Evolutionary conservation across 2,888 invertebrate genomes (phyloP).

Genomic region (Drosophila subsilvestris): DNA sequence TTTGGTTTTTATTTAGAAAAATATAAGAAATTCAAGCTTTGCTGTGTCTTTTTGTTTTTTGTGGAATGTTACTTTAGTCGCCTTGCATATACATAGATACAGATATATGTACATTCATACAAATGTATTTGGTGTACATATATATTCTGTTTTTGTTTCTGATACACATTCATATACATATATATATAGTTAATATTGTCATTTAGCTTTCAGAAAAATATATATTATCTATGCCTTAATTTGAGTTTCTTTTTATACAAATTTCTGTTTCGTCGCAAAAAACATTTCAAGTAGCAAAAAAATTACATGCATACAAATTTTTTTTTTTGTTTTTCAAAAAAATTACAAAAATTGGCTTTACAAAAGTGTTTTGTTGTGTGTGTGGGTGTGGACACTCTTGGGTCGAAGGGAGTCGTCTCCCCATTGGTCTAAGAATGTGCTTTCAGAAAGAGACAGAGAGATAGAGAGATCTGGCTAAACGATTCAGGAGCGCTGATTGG

Average conservation of each 20-base stretch:
- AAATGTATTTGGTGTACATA: background rate
- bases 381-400: constrained; percentile 28
- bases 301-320: constrained; percentile 50
- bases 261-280: constrained; percentile 8
- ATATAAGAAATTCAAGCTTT: constrained; percentile 53
- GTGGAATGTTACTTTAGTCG: constrained; percentile 52
- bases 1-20: constrained; percentile 51
- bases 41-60: constrained; percentile 33
- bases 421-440: background rate
- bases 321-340: constrained; percentile 23
- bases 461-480: background rate
- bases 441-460: background rate
- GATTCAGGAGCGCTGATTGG: background rate
- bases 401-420: background rate
- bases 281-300: constrained; percentile 19
- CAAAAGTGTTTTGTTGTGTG: constrained; percentile 47
- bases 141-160: constrained; percentile 22
- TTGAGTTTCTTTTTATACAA: constrained; percentile 25
- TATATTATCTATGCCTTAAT: constrained; percentile 60
- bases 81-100: constrained; percentile 47
- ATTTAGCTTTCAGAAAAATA: constrained; percentile 79
- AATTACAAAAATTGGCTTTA: constrained; percentile 49
- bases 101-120: constrained; percentile 31
- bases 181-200: constrained; percentile 76
- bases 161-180: constrained; percentile 31